These are phyloP conservation scores for Macaca mulatta DNA, from an alignment of 2,113 vertebrate species.

Conservation along the genomic window DNA sequence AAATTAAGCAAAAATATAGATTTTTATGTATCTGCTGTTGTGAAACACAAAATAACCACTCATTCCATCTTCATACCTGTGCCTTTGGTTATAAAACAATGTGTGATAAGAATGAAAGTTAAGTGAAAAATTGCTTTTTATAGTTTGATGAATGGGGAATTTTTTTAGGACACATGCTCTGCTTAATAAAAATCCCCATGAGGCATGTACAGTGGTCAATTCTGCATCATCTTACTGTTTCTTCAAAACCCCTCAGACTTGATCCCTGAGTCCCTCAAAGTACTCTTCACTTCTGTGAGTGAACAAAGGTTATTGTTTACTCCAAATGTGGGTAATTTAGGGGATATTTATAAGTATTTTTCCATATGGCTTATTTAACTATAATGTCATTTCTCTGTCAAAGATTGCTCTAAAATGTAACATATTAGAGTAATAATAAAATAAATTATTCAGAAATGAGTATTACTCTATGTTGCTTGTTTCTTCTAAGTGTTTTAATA, in stretches of 20 bases:
- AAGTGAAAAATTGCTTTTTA: slow-evolving; percentile 9
- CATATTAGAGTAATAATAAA: background rate
- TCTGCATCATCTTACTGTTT: background rate
- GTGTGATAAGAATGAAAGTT: background rate
- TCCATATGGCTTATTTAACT: background rate
- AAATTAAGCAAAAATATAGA: background rate
- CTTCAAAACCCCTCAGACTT: background rate
- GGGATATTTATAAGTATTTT: background rate
- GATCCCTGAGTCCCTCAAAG: background rate
- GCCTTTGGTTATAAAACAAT: slow-evolving; percentile 3
- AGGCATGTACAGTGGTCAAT: background rate
- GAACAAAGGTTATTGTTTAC: background rate
- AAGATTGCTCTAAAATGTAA: background rate
- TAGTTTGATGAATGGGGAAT: background rate
- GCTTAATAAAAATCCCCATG: slow-evolving; percentile 42
- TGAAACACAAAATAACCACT: background rate
- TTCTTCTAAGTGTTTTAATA: background rate
- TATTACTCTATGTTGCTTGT: background rate
- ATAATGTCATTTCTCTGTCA: background rate
- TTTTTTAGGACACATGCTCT: background rate
- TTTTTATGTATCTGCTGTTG: background rate
- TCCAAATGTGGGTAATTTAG: background rate
- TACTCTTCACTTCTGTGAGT: background rate
- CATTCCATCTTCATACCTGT: background rate
- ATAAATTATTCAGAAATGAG: background rate